Percentiles rank a stretch among this genome's conserved stretches.
Conservation (phyloP, 1,140 invertebrate genomes). For the Potamilus streckersoni region DNA sequence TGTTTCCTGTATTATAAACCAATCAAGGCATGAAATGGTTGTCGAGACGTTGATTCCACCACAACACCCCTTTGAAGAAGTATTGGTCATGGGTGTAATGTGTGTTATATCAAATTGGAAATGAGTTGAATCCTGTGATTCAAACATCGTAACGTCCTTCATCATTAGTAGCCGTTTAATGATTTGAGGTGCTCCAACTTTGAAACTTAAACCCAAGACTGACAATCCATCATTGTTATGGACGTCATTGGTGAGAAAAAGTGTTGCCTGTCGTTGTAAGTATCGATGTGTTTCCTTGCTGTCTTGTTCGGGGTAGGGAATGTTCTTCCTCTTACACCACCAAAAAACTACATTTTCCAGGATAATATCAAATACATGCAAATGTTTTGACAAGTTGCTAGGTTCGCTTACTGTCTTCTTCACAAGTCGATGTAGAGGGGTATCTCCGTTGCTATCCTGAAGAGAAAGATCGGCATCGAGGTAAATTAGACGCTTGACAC, state of each 20-base stretch:
- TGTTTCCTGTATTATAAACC: constrained; percentile 34
- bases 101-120: constrained; percentile 45
- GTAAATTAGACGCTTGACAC: constrained; percentile 35
- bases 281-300: constrained; percentile 9
- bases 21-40: constrained; percentile 39
- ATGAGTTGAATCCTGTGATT: not conserved
- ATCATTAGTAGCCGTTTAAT: constrained; percentile 33
- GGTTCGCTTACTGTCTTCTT: constrained; percentile 24
- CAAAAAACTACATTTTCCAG: constrained; percentile 36
- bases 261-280: constrained; percentile 34
- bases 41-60: constrained; percentile 15
- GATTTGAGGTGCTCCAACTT: constrained; percentile 36
- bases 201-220: constrained; percentile 46
- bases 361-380: constrained; percentile 41
- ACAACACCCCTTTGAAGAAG: constrained; percentile 33
- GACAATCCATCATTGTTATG: constrained; percentile 44
- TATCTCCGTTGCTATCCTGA: constrained; percentile 47
- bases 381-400: constrained; percentile 11
- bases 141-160: constrained; percentile 35
- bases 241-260: constrained; percentile 33
- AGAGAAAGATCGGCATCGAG: constrained; percentile 44
- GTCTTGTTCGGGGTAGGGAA: constrained; percentile 32
- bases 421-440: constrained; percentile 48
- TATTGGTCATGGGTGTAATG: constrained; percentile 46
- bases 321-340: constrained; percentile 41